A percentile compares a stretch with the other conserved stretches of the same genome.
Evolutionary conservation across 2,888 invertebrate genomes (phyloP).

Genomic region (Scaptomyza caliginosa): DNA sequence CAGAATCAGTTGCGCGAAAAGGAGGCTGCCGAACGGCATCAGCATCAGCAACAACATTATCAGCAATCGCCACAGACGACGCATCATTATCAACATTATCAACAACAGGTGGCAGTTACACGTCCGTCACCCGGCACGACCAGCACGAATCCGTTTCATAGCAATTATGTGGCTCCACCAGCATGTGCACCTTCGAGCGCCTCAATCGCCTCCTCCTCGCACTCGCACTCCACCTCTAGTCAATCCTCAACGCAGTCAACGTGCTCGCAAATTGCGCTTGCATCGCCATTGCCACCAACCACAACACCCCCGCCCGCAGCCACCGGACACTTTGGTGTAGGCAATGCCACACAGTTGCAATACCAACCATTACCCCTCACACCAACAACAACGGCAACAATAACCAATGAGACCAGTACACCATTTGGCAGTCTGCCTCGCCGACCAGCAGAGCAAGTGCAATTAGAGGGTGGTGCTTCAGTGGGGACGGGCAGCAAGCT

Average conservation of each 20-base stretch:
- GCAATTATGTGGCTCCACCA: slow-evolving; percentile 76
- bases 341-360: slow-evolving; percentile 68
- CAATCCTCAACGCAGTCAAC: slow-evolving; percentile 81
- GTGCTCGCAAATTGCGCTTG: slow-evolving; percentile 67
- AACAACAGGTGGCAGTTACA: slow-evolving; percentile 10
- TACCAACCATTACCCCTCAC: slow-evolving; percentile 75
- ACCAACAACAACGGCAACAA: slow-evolving; percentile 14
- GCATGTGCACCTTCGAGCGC: neutral
- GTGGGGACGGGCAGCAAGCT: slow-evolving; percentile 55
- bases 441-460: slow-evolving; percentile 28
- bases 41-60: slow-evolving; percentile 45
- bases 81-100: slow-evolving; percentile 23
- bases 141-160: slow-evolving; percentile 82
- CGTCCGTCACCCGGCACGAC: slow-evolving; percentile 22
- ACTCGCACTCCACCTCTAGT: slow-evolving; percentile 83
- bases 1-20: slow-evolving; percentile 89
- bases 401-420: slow-evolving; percentile 3
- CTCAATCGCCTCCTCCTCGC: slow-evolving; percentile 57
- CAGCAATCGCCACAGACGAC: neutral
- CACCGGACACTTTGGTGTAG: slow-evolving; percentile 66
- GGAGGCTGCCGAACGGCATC: slow-evolving; percentile 81
- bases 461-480: slow-evolving; percentile 17
- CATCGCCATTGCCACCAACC: slow-evolving; percentile 1
- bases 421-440: slow-evolving; percentile 22
- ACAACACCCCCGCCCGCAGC: slow-evolving; percentile 7